Conservation (phyloP, 1,140 invertebrate species). For the Dolichoris vasculosae region DNA sequence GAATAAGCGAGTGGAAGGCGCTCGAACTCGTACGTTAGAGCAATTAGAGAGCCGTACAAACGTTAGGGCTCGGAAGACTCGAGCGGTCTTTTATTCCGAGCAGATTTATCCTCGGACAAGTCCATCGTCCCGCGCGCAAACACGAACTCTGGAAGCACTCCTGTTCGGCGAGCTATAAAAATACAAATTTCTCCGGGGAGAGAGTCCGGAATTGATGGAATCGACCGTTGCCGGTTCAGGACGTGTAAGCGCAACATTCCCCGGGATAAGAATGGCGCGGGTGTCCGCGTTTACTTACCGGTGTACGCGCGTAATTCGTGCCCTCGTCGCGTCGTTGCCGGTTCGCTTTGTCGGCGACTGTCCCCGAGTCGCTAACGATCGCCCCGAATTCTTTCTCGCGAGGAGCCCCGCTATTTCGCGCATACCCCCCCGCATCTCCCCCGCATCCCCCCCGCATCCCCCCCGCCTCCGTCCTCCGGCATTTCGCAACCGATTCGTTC, state of each 20-base stretch:
- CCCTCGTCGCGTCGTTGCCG: not conserved
- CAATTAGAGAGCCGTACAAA: not conserved
- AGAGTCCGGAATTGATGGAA: not conserved
- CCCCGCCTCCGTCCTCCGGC: not conserved
- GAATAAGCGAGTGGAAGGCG: not conserved
- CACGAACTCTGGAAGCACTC: not conserved
- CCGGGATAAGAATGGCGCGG: not conserved
- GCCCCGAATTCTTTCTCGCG: not conserved
- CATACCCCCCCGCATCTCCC: constrained; percentile 4
- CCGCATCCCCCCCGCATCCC: too few species aligned
- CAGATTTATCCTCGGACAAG: not conserved
- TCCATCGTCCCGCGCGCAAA: not conserved
- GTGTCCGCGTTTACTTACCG: not conserved
- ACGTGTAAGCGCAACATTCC: not conserved
- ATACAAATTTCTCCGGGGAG: not conserved
- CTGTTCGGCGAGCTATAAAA: not conserved
- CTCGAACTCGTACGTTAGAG: not conserved
- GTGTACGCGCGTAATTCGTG: not conserved
- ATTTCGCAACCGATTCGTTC: constrained; percentile 21
- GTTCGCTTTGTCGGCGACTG: constrained; percentile 23
- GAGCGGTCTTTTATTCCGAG: not conserved
- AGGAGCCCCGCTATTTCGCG: not conserved
- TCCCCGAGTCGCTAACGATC: constrained; percentile 9
- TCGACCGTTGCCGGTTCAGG: too few species aligned
- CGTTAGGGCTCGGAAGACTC: too few species aligned